phyloP scores from a whole-genome alignment of 2,888 invertebrate species.

The Hipparchia semele region DNA sequence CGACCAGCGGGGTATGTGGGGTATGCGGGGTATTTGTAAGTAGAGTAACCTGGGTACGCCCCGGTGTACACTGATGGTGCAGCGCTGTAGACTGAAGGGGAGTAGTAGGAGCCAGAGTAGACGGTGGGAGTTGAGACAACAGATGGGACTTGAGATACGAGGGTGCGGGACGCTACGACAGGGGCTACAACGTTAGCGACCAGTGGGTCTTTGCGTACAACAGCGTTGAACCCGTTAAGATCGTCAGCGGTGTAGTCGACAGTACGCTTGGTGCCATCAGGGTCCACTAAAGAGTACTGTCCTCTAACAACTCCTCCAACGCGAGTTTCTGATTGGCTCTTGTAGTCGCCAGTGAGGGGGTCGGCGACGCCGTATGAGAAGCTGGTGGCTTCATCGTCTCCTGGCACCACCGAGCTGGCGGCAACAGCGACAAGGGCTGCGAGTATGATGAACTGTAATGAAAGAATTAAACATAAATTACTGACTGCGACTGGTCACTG shows the following conservation, averaged over 20 bases:
- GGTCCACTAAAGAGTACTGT: slow-evolving; percentile 80
- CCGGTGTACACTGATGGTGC: slow-evolving; percentile 43
- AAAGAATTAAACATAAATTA: neutral
- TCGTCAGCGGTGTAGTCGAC: slow-evolving; percentile 84
- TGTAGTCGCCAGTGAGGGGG: slow-evolving; percentile 82
- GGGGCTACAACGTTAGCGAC: slow-evolving; percentile 50
- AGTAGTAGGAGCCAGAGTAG: slow-evolving; percentile 23
- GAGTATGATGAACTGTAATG: slow-evolving; percentile 50
- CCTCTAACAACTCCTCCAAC: slow-evolving; percentile 79
- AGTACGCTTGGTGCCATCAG: slow-evolving; percentile 81
- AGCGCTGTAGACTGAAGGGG: slow-evolving; percentile 23
- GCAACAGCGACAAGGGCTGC: slow-evolving; percentile 67
- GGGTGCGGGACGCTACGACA: slow-evolving; percentile 43
- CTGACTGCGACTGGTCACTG: neutral
- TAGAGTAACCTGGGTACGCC: slow-evolving; percentile 9
- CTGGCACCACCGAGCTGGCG: slow-evolving; percentile 72
- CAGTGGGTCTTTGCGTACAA: slow-evolving; percentile 78
- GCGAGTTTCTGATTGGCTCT: slow-evolving; percentile 82
- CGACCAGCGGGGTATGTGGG: neutral
- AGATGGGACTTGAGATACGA: slow-evolving; percentile 46
- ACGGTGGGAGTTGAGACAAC: slow-evolving; percentile 42
- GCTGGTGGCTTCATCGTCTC: slow-evolving; percentile 77
- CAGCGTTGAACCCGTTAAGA: slow-evolving; percentile 83
- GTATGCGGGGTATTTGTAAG: neutral
- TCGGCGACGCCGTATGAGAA: slow-evolving; percentile 83